Conservation (phyloP, 2,888 invertebrate genomes). For the Cantharis rustica region DNA sequence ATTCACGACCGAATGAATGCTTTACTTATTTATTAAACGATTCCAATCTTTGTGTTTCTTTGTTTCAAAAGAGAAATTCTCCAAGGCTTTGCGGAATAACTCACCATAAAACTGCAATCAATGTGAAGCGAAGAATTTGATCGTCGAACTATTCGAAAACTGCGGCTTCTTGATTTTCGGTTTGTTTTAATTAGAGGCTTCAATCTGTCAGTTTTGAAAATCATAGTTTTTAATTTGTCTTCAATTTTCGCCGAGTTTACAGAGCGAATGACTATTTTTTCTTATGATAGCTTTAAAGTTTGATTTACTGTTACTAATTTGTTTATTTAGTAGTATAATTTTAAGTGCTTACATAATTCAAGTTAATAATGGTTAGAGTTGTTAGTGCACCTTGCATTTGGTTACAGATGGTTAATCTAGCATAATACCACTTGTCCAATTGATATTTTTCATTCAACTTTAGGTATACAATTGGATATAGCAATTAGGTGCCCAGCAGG, state of each 20-base stretch:
- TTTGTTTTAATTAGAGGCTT: background rate
- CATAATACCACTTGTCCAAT: conserved; percentile 35
- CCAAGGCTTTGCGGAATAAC: background rate
- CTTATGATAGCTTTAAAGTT: background rate
- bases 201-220: background rate
- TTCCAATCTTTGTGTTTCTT: background rate
- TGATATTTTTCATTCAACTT: conserved; percentile 4
- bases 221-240: background rate
- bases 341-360: background rate
- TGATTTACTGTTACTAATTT: background rate
- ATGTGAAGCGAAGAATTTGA: background rate
- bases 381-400: conserved; percentile 41
- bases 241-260: background rate
- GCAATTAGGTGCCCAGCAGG: background rate
- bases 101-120: background rate
- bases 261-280: background rate
- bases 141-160: background rate
- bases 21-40: background rate
- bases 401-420: conserved; percentile 43
- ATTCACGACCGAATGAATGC: background rate
- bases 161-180: background rate
- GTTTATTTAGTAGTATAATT: background rate
- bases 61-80: background rate
- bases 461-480: background rate
- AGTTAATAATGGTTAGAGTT: background rate